Evolutionary conservation across 2,797 vertebrate genomes (phyloP), one percentile per base, ranked within the genome.

Genomic region (Channallabes apus): DNA sequence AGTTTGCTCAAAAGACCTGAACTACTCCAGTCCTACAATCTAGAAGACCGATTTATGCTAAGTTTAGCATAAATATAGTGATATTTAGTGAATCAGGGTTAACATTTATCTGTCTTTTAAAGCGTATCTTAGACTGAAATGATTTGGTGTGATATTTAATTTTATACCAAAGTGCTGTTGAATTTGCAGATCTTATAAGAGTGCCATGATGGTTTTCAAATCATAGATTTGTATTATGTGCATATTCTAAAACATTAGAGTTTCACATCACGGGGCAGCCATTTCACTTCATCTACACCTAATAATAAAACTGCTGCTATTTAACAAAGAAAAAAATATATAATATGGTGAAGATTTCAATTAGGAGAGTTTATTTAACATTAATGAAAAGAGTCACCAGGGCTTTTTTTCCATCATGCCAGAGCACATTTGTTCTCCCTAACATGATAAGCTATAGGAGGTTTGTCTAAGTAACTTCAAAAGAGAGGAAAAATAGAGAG

Each of bases 111-210:
- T 27, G 24, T 54, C 2, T 58, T 82, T 56, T 24, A 35, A 41
- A 82, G 6, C 29, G 32, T 29, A 56, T 35, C 64, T 12, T 32
- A 35, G 80, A 58, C 54, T 35, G 51, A 59, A 35, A 38, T 46
- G 6, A 58, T 69, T 69, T 58, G 65, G 65, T 58, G 32, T 82
- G 29, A 27, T 59, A 71, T 71, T 51, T 29, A 2, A 67, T 67
- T 80, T 65, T 54, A 68, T 81, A 67, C 64, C 18, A 81, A 81
- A 46, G 61, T 56, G 18, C 64, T 68, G 17, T 35, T 82, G 24
- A 56, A 58, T 58, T 71, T 22, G 22, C 32, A 64, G 38, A 3
- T 56, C 41, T 29, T 24, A 80, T 15, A n/a, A 79, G 15, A 64
- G 11, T 38, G 11, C 14, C 22, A 27, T 64, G 3, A 54, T 54